Conservation (phyloP, 1,140 invertebrate species). For the Sipha flava region DNA sequence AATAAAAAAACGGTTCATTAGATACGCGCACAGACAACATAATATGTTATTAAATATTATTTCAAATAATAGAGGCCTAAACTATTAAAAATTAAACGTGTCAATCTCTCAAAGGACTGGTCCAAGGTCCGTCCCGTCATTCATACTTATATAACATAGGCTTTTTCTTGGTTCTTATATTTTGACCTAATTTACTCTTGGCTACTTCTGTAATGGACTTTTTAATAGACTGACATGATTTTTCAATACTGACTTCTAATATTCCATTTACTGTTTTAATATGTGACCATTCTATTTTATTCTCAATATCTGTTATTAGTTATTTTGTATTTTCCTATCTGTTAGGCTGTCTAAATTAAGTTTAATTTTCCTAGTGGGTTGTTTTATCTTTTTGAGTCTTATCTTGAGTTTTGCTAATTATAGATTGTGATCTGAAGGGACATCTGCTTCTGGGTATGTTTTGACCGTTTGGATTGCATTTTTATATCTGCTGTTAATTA, state of each 20-base stretch:
- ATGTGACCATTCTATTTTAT: too few species aligned
- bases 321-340: neutral
- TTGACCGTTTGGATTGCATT: conserved; percentile 39
- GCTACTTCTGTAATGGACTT: conserved; percentile 11
- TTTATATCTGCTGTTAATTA: conserved; percentile 39
- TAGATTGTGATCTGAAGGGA: conserved; percentile 41
- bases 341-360: conserved; percentile 4
- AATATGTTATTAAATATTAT: too few species aligned
- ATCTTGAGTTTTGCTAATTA: conserved; percentile 34
- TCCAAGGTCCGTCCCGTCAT: too few species aligned
- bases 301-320: too few species aligned
- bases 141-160: too few species aligned
- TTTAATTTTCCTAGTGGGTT: conserved; percentile 3
- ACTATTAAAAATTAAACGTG: too few species aligned
- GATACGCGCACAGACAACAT: too few species aligned
- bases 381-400: conserved; percentile 12
- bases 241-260: conserved; percentile 6
- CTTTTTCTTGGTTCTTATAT: too few species aligned
- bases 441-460: conserved; percentile 37
- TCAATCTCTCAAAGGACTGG: too few species aligned
- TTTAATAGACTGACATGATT: neutral
- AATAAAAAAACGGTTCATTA: too few species aligned
- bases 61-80: too few species aligned
- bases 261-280: conserved; percentile 31
- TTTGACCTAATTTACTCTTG: neutral